A percentile compares a stretch with the other conserved stretches of the same genome.
These are phyloP conservation scores for Gavia stellata DNA, from an alignment of 2,113 vertebrate species.

Conservation along the genomic window DNA sequence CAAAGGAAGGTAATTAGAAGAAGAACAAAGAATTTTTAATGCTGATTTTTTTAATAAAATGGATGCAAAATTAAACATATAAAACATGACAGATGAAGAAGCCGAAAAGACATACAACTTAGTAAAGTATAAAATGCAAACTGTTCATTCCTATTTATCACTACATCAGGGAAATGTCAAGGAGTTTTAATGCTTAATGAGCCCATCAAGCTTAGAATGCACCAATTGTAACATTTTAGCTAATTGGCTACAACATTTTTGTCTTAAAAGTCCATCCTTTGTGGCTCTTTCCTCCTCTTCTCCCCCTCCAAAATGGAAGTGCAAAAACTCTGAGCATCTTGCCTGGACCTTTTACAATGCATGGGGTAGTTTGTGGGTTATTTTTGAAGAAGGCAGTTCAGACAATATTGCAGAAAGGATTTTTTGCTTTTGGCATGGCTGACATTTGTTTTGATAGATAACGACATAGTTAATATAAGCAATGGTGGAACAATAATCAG, in stretches of 20 bases:
- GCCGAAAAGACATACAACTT: neutral
- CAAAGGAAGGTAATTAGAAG: neutral
- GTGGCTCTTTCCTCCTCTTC: neutral
- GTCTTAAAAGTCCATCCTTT: slow-evolving; percentile 15
- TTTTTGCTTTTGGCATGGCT: neutral
- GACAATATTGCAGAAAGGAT: neutral
- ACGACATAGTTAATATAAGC: neutral
- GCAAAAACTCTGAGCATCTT: slow-evolving; percentile 7
- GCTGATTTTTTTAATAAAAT: neutral
- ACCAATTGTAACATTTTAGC: slow-evolving; percentile 78
- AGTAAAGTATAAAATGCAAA: slow-evolving; percentile 36
- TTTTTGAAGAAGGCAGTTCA: slow-evolving; percentile 16
- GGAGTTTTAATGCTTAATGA: slow-evolving; percentile 82
- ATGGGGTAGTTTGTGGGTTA: neutral
- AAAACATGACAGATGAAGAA: neutral
- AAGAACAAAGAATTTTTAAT: neutral
- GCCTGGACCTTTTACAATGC: neutral
- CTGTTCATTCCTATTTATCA: slow-evolving; percentile 50
- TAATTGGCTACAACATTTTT: slow-evolving; percentile 81
- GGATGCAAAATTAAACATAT: neutral
- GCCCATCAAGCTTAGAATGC: slow-evolving; percentile 72
- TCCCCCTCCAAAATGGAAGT: neutral
- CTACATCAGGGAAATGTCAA: slow-evolving; percentile 76
- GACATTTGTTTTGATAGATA: slow-evolving; percentile 8
- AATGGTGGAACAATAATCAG: neutral